Evolutionary conservation across 2,888 invertebrate species (phyloP).

Genomic region (Hipparchia semele): DNA sequence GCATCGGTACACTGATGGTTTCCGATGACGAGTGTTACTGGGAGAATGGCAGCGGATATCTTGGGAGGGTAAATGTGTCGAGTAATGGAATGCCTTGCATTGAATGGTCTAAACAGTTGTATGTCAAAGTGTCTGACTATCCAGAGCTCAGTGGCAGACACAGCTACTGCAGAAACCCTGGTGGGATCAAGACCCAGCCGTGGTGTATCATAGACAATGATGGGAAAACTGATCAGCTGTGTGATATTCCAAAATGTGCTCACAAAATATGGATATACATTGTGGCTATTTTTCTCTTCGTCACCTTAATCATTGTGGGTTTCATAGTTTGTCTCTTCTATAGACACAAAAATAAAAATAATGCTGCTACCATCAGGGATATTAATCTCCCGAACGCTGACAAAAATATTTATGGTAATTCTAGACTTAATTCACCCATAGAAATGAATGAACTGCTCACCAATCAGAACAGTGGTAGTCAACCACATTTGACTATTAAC

Average conservation of each 20-base stretch:
- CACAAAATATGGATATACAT: slow-evolving; percentile 93
- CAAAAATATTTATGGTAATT: slow-evolving; percentile 92
- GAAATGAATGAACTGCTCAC: slow-evolving; percentile 92
- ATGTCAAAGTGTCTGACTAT: slow-evolving; percentile 88
- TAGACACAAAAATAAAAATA: slow-evolving; percentile 79
- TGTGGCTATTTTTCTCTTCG: slow-evolving; percentile 84
- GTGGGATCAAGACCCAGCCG: slow-evolving; percentile 89
- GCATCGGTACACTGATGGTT: slow-evolving; percentile 82
- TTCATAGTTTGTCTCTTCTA: slow-evolving; percentile 85
- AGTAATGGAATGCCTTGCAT: slow-evolving; percentile 89
- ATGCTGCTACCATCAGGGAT: slow-evolving; percentile 86
- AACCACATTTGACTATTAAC: slow-evolving; percentile 69
- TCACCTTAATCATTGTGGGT: slow-evolving; percentile 73
- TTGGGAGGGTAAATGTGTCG: slow-evolving; percentile 90
- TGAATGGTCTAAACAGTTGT: slow-evolving; percentile 93
- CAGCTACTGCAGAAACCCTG: slow-evolving; percentile 96
- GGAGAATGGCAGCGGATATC: slow-evolving; percentile 92
- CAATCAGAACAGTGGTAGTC: slow-evolving; percentile 75
- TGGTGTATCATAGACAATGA: slow-evolving; percentile 93
- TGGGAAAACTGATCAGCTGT: slow-evolving; percentile 89
- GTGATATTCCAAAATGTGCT: slow-evolving; percentile 95
- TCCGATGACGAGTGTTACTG: slow-evolving; percentile 93
- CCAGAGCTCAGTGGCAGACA: slow-evolving; percentile 94
- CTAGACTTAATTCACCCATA: slow-evolving; percentile 89
- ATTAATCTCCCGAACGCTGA: slow-evolving; percentile 88